phyloP scores from a whole-genome alignment of 1,140 invertebrate species.

The Pseudomyrmex concolor region DNA sequence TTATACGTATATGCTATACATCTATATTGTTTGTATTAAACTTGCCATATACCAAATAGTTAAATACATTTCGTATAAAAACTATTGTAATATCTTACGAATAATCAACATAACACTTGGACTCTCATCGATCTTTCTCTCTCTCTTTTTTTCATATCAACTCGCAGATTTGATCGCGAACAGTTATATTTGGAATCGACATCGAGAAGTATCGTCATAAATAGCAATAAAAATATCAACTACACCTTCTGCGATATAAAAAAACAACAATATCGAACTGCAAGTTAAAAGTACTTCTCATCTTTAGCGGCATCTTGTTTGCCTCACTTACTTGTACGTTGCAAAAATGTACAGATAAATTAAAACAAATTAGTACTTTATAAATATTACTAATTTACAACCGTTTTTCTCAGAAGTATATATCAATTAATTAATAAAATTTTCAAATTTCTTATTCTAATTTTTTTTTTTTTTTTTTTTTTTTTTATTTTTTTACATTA shows the following conservation, averaged over 20 bases:
- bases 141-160: neutral
- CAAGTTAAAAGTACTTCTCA: neutral
- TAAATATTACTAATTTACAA: neutral
- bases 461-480: neutral
- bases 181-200: neutral
- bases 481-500: slow-evolving; percentile 20
- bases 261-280: neutral
- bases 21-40: slow-evolving; percentile 37
- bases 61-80: slow-evolving; percentile 53
- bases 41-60: slow-evolving; percentile 26
- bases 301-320: slow-evolving; percentile 3
- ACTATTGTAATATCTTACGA: slow-evolving; percentile 41
- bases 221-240: neutral
- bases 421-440: slow-evolving; percentile 1
- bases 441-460: slow-evolving; percentile 3
- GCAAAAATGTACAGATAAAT: too few species aligned
- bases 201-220: neutral
- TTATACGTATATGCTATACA: slow-evolving; percentile 6
- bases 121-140: neutral
- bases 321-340: neutral
- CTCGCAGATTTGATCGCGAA: neutral
- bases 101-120: slow-evolving; percentile 20
- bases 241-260: neutral
- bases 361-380: too few species aligned
- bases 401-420: neutral